Evolutionary conservation across 2,797 vertebrate species (phyloP), one percentile per base, ranked within the genome.

Genomic region (Pelochelys cantorii): DNA sequence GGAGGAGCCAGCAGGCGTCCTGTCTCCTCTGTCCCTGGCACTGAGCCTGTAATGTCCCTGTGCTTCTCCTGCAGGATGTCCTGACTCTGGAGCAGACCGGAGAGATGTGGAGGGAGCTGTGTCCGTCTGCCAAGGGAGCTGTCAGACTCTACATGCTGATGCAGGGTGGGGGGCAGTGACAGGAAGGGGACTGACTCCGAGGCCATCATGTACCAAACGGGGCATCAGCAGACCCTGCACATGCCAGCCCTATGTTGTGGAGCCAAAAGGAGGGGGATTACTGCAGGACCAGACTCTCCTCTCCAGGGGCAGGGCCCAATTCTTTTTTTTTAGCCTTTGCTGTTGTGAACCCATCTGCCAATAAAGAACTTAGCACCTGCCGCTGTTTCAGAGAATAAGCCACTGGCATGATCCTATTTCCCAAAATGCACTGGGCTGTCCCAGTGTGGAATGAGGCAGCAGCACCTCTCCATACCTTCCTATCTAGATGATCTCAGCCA

Each of bases 121-220:
- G 99, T 92, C 99, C 99, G 2, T 99, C 99, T 4, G 99, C 99
- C 79, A 99, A 99, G 98, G 99, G 99, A 78, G 99, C 98, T 5
- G 90, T 99, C 78, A 95, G 98, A 81, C 98, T 99, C 81, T 99
- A 99, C 97, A 98, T 98, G 79, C 94, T 60, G 1, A 98, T 98
- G 80, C 98, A 93, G 95, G 98, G 68, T 71, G 68, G 34, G 34
- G 68, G 34, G 18, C 3, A 71, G 18, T 37, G 20, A 71, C 34
- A 37, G 18, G 18, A 71, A 71, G 20, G 34, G 18, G 34, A 71
- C 68, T 3, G 18, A 22, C 18, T 2, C 34, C 15, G n/a, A 8
- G 34, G 68, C 68, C 37, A 22, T 5, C 37, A 10, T 71, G 5
- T 34, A 18, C n/a, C 68, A 37, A 22, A 71, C 5, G 34, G n/a